phyloP scores from a whole-genome alignment of 2,113 vertebrate genomes.

The Sceloporus tristichus region DNA sequence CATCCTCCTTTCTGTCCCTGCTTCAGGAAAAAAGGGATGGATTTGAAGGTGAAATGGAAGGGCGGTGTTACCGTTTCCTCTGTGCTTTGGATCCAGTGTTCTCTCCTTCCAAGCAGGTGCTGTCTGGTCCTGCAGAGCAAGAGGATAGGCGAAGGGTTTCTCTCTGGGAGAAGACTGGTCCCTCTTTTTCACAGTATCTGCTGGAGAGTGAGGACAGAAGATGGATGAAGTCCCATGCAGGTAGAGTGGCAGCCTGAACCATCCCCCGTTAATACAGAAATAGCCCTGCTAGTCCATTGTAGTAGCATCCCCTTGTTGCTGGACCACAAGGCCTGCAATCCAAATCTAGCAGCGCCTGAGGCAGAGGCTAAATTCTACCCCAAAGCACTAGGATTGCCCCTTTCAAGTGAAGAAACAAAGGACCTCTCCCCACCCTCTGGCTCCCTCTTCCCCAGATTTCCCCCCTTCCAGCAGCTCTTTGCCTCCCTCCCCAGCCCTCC shows the following conservation, averaged over 20 bases:
- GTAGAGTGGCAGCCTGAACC: neutral
- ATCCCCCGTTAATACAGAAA: too few species aligned
- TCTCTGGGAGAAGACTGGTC: neutral
- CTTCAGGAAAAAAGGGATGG: neutral
- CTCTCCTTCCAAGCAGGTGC: neutral
- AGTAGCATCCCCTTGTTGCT: too few species aligned
- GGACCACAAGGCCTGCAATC: too few species aligned
- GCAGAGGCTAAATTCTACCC: too few species aligned
- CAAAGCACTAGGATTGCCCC: neutral
- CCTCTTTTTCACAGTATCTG: neutral
- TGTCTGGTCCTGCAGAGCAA: neutral
- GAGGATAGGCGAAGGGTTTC: neutral
- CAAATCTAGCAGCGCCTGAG: neutral
- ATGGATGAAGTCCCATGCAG: neutral
- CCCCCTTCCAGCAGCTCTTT: neutral
- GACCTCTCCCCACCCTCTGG: neutral
- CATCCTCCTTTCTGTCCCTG: neutral
- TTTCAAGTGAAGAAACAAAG: neutral
- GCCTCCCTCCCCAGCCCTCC: neutral
- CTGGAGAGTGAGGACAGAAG: neutral
- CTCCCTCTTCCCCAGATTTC: neutral
- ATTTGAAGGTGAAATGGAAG: neutral
- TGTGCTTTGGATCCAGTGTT: neutral
- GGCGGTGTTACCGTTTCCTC: neutral
- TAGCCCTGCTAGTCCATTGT: too few species aligned